These are phyloP conservation scores for Nesidiocoris tenuis DNA, from an alignment of 2,888 invertebrate species.

Conservation along the genomic window DNA sequence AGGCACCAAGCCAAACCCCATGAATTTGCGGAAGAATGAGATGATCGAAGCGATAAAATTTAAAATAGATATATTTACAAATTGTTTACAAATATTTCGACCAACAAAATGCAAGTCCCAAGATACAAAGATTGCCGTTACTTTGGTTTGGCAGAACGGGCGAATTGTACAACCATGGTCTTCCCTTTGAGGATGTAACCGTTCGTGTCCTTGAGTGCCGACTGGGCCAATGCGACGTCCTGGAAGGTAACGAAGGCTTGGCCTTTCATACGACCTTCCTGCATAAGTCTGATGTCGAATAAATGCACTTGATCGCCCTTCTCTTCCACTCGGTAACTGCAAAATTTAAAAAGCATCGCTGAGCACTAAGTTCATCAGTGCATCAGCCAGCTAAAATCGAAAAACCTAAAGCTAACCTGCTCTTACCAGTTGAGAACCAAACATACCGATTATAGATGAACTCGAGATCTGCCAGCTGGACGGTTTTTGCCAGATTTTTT, in stretches of 20 bases:
- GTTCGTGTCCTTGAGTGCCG: constrained; percentile 80
- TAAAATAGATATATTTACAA: too few species aligned
- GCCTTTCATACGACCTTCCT: constrained; percentile 94
- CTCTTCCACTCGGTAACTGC: constrained; percentile 29
- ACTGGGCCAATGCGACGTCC: constrained; percentile 65
- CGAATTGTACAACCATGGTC: constrained; percentile 89
- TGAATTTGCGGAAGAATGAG: too few species aligned
- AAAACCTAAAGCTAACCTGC: too few species aligned
- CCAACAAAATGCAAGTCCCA: too few species aligned
- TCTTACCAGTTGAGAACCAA: too few species aligned
- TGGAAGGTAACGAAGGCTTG: constrained; percentile 90
- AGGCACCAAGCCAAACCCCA: too few species aligned
- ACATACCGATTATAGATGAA: constrained; percentile 72
- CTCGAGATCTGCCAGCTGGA: constrained; percentile 71
- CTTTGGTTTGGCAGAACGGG: constrained; percentile 57
- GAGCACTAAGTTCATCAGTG: background rate
- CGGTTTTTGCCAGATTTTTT: constrained; percentile 84
- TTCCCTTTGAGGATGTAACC: constrained; percentile 82
- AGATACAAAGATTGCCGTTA: too few species aligned
- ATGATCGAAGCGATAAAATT: too few species aligned
- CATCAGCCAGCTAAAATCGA: too few species aligned
- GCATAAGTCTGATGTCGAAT: constrained; percentile 78
- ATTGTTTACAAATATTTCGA: too few species aligned
- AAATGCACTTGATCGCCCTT: constrained; percentile 49
- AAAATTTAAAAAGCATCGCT: background rate